phyloP scores from a whole-genome alignment of 2,888 invertebrate species.

The Stegophylla sp. region DNA sequence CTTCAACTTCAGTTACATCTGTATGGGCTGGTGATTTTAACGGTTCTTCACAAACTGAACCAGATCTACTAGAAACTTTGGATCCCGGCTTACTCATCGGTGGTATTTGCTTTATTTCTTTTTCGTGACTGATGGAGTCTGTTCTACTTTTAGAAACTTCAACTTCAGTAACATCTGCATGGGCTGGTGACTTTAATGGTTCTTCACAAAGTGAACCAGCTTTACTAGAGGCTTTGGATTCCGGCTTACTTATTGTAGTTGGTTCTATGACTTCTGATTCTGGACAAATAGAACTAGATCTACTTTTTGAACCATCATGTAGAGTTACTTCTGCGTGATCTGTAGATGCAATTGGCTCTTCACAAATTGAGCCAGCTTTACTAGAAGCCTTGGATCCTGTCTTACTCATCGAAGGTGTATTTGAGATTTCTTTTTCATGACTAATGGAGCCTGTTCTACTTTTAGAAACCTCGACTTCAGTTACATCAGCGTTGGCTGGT shows the following conservation, averaged over 20 bases:
- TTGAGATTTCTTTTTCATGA: too few species aligned
- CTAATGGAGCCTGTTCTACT: too few species aligned
- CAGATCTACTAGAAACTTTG: not conserved
- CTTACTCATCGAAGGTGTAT: not conserved
- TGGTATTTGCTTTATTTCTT: not conserved
- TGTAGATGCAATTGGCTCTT: not conserved
- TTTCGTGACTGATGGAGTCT: not conserved
- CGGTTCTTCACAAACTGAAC: not conserved
- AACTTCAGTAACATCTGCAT: too few species aligned
- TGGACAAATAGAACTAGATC: not conserved
- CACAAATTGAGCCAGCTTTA: not conserved
- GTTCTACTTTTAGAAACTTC: not conserved
- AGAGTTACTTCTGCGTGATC: too few species aligned
- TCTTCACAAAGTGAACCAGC: not conserved
- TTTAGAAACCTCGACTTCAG: too few species aligned
- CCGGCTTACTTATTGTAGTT: rapidly evolving
- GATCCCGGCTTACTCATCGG: not conserved
- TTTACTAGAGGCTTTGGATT: not conserved
- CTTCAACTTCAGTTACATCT: too few species aligned
- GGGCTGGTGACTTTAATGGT: not conserved
- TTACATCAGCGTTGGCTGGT: not conserved
- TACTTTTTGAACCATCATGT: too few species aligned
- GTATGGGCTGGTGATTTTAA: not conserved
- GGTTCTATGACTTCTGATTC: not conserved
- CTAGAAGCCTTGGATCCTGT: not conserved